Evolutionary conservation across 2,888 invertebrate genomes (phyloP).

Genomic region (Prosapia bicincta): DNA sequence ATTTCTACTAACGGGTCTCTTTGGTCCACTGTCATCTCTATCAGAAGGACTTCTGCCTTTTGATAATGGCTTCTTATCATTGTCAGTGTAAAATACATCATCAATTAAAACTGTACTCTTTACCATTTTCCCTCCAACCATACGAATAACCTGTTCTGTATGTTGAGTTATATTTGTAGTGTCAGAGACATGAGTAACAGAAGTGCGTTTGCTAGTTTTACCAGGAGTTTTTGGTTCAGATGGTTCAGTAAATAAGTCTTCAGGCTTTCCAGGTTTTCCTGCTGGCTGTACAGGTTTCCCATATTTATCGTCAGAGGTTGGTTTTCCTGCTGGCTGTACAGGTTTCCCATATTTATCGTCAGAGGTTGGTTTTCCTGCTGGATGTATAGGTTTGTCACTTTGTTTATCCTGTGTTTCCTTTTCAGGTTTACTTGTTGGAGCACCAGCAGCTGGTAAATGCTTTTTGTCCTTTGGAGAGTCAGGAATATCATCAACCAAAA

Average conservation of each 20-base stretch:
- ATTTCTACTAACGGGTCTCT: not conserved
- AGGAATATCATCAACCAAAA: not conserved
- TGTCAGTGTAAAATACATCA: not conserved
- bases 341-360: not conserved
- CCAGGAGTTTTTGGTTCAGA: slow-evolving; percentile 5
- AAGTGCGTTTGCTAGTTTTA: not conserved
- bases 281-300: not conserved
- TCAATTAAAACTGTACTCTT: slow-evolving; percentile 12
- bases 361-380: not conserved
- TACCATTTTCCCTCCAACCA: slow-evolving; percentile 10
- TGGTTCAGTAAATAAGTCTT: slow-evolving; percentile 14
- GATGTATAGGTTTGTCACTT: not conserved
- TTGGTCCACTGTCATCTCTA: not conserved
- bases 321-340: slow-evolving; percentile 7
- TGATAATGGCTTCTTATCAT: too few species aligned
- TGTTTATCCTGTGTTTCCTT: not conserved
- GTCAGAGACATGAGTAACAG: not conserved
- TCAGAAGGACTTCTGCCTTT: not conserved
- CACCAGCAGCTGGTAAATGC: not conserved
- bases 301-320: not conserved
- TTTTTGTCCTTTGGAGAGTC: not conserved
- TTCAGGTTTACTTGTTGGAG: not conserved
- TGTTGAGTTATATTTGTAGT: not conserved
- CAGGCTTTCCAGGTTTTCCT: slow-evolving; percentile 1
- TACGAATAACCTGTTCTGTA: slow-evolving; percentile 5